Conservation (phyloP, 1,140 invertebrate species). For the Gryon sp. region DNA sequence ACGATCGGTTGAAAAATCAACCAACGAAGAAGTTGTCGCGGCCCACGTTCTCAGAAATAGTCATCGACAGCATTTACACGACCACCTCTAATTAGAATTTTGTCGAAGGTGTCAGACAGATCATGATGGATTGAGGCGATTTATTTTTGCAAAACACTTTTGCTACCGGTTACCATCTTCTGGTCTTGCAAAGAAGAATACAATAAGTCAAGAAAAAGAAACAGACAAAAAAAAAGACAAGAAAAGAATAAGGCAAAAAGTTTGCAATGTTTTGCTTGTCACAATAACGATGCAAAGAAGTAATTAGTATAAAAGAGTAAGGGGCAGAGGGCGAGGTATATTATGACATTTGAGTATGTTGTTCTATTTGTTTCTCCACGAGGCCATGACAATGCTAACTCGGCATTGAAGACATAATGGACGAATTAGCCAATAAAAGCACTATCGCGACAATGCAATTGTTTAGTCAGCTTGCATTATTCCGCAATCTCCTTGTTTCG, state of each 20-base stretch:
- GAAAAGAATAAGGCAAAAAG: too few relatives aligned
- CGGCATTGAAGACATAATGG: slow-evolving; percentile 17
- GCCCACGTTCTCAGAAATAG: slow-evolving; percentile 14
- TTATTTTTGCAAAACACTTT: slow-evolving; percentile 22
- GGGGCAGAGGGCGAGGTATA: not conserved
- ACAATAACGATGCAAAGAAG: slow-evolving; percentile 17
- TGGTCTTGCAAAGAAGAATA: not conserved
- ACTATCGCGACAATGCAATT: slow-evolving; percentile 18
- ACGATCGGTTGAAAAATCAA: slow-evolving; percentile 15
- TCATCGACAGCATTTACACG: slow-evolving; percentile 32
- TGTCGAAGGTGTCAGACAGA: slow-evolving; percentile 27
- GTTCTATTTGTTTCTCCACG: not conserved
- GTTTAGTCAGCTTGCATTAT: slow-evolving; percentile 23
- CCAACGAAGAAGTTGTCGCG: not conserved
- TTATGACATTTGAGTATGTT: slow-evolving; percentile 8
- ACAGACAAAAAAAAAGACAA: not conserved
- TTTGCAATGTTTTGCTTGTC: too few relatives aligned
- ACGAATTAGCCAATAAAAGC: slow-evolving; percentile 44
- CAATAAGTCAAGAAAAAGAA: slow-evolving; percentile 14
- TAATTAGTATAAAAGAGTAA: slow-evolving; percentile 11
- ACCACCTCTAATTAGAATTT: slow-evolving; percentile 59
- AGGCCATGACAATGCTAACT: slow-evolving; percentile 15
- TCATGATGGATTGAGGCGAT: slow-evolving; percentile 56
- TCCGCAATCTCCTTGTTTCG: slow-evolving; percentile 31
- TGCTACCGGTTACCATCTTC: slow-evolving; percentile 30